These are phyloP conservation scores for Enteromius anoplus DNA, from an alignment of 2,797 vertebrate genomes.

Conservation along the genomic window DNA sequence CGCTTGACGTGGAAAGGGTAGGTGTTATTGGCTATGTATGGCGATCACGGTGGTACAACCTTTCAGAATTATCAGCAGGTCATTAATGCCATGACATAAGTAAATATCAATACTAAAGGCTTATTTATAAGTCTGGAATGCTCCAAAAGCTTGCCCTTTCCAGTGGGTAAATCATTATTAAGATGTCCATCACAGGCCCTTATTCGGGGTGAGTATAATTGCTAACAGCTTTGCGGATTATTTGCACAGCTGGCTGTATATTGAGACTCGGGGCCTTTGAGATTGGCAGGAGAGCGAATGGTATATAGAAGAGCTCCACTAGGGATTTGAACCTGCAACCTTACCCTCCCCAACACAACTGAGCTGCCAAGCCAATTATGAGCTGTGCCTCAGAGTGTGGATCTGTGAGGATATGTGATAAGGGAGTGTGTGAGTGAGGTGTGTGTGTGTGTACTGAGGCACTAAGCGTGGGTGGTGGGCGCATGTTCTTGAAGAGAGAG, in stretches of 20 bases:
- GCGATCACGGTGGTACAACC: slow-evolving; percentile 50
- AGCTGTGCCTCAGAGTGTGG: slow-evolving; percentile 44
- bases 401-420: slow-evolving; percentile 39
- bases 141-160: slow-evolving; percentile 58
- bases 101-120: slow-evolving; percentile 62
- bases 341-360: slow-evolving; percentile 57
- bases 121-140: slow-evolving; percentile 59
- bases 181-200: slow-evolving; percentile 60
- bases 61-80: slow-evolving; percentile 64
- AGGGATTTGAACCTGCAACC: slow-evolving; percentile 67
- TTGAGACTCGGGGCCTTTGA: slow-evolving; percentile 57
- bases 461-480: slow-evolving; percentile 18
- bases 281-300: slow-evolving; percentile 55
- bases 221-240: slow-evolving; percentile 60
- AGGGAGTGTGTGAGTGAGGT: slow-evolving; percentile 26
- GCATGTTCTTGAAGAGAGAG: slow-evolving; percentile 33
- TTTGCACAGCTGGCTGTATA: slow-evolving; percentile 63
- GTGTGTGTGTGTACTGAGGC: slow-evolving; percentile 7
- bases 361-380: slow-evolving; percentile 72
- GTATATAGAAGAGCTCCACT: slow-evolving; percentile 48
- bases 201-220: slow-evolving; percentile 64
- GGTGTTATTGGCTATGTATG: slow-evolving; percentile 58
- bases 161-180: slow-evolving; percentile 62
- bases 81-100: slow-evolving; percentile 62
- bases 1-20: slow-evolving; percentile 51